phyloP scores from a whole-genome alignment of 2,797 vertebrate species.

The Anguilla anguilla region DNA sequence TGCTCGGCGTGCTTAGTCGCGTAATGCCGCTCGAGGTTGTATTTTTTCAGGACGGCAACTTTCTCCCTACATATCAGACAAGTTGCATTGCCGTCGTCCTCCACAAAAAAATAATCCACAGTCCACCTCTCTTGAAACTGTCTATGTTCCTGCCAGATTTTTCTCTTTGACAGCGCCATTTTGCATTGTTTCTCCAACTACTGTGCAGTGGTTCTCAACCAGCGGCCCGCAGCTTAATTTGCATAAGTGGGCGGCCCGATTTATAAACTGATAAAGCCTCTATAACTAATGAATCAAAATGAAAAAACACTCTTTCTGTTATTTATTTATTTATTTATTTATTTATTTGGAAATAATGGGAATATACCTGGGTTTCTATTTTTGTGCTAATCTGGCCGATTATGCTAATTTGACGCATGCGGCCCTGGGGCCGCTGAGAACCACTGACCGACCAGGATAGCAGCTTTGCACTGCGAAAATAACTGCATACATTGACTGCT shows the following conservation, averaged over 20 bases:
- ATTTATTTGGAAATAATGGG: too few species aligned
- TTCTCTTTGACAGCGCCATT: conserved; percentile 6
- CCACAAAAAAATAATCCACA: conserved; percentile 16
- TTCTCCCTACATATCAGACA: background rate
- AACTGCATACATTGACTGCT: background rate
- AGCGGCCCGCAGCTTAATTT: background rate
- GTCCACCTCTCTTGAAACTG: conserved; percentile 20
- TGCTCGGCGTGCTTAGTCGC: background rate
- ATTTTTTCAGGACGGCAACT: conserved; percentile 21
- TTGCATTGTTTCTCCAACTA: background rate
- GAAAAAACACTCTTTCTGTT: background rate
- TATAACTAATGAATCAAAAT: background rate
- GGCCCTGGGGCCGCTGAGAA: background rate
- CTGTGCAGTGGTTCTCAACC: conserved; percentile 11
- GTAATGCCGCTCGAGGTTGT: background rate
- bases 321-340: too few species aligned
- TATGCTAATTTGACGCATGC: background rate
- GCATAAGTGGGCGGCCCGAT: background rate
- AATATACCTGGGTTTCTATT: background rate
- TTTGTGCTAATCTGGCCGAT: background rate
- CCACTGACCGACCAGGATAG: background rate
- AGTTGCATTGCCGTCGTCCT: background rate
- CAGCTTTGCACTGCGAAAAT: background rate
- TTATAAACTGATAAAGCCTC: background rate
- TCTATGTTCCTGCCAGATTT: conserved; percentile 12